Base-by-base conservation (phyloP, 1,140 invertebrate genomes). In the Zaprionus davidi region DNA sequence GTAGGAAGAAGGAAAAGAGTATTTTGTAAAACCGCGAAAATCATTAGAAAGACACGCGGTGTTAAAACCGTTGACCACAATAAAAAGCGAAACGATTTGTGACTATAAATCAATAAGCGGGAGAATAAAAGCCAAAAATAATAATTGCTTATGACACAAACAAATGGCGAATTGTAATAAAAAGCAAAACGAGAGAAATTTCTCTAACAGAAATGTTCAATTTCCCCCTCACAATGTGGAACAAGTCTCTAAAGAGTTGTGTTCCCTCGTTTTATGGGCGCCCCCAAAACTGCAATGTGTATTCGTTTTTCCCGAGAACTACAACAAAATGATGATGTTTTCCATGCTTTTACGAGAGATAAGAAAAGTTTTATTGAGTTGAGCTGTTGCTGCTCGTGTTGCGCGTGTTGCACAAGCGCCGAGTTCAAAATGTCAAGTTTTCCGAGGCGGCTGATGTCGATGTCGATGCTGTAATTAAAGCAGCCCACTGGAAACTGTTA, bases 391-490 rank as follows among this genome's bases (percentile, higher is more conserved):
- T 22, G 51, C 28, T 17, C 17, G 44, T 44, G 38, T 31, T 71
- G 28, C 36, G 17, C 44, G 38, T 38, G 74, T 78, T 79, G 70
- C 73, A 64, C 74, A 78, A 80, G 66, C 74, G 51, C 15, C 26
- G 67, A 80, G 84, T 87, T 86, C 83, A 88, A 88, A 88, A 83
- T 86, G 83, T 86, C 83, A 86, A 87, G 44, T 51, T 76, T 67
- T 75, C 46, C 63, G 22, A 76, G 77, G 59, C 77, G 7, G 44
- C 44, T 28, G 26, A 28, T 28, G 36, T 15, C 13, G 36, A 38
- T 11, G 36, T 7, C 13, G 36, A 38, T 60, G 63, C 69, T 65
- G 77, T 79, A 79, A 80, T 78, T 70, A 74, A 58, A 38, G 71
- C 67, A 56, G 51, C 28, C 49, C 77, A 57, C 65, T 64, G 81